Evolutionary conservation across 2,113 vertebrate species (phyloP).

Genomic region (Crotophaga sulcirostris): DNA sequence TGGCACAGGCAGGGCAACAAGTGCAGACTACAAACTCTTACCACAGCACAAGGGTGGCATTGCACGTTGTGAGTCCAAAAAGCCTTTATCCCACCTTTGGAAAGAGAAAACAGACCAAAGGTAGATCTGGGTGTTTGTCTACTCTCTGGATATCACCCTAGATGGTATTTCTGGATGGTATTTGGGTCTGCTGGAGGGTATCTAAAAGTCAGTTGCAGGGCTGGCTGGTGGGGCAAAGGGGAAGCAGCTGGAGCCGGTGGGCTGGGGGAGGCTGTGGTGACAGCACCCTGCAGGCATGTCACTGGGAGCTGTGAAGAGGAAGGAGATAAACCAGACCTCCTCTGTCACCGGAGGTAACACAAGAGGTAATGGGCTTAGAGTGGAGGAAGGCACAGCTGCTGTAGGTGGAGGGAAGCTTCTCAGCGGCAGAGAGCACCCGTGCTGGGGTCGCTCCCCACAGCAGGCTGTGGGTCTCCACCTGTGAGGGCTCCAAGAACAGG

Average conservation of each 20-base stretch:
- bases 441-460: fast-evolving
- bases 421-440: fast-evolving
- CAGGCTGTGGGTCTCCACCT: fast-evolving
- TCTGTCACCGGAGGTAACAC: background rate
- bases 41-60: background rate
- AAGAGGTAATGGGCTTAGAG: background rate
- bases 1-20: background rate
- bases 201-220: background rate
- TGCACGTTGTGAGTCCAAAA: background rate
- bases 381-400: background rate
- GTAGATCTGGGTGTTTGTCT: background rate
- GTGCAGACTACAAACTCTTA: background rate
- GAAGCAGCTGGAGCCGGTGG: background rate
- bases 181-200: background rate
- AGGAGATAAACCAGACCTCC: background rate
- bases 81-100: background rate
- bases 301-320: background rate
- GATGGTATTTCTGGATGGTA: background rate
- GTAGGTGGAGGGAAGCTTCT: background rate
- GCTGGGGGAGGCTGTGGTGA: background rate
- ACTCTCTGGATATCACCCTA: background rate
- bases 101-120: background rate
- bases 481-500: background rate
- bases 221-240: background rate
- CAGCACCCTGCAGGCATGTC: background rate